Evolutionary conservation across 2,888 invertebrate genomes (phyloP).

Genomic region (Cephus rjabovi): DNA sequence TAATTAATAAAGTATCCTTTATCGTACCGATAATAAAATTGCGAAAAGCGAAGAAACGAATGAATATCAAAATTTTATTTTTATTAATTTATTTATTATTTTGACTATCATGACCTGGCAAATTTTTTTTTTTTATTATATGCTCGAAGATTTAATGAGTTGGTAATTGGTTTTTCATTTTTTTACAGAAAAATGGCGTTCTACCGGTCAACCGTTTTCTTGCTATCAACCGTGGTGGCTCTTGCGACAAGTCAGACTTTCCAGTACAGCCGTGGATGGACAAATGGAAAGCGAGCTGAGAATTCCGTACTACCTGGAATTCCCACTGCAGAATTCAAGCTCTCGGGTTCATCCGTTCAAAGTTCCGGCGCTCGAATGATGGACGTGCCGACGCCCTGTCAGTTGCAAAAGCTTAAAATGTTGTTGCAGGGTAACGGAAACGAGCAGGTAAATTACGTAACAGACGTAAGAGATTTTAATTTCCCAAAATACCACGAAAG

Average conservation of each 20-base stretch:
- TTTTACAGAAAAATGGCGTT: conserved; percentile 18
- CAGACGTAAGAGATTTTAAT: neutral
- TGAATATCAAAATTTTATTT: neutral
- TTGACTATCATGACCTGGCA: neutral
- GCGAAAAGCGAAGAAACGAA: neutral
- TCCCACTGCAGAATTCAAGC: conserved; percentile 18
- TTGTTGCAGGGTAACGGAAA: conserved; percentile 69
- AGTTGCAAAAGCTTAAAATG: conserved; percentile 69
- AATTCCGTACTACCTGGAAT: conserved; percentile 33
- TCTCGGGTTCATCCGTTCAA: neutral
- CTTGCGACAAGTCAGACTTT: conserved; percentile 76
- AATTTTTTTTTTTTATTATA: conserved; percentile 8
- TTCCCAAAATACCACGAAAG: neutral
- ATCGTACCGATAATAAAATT: neutral
- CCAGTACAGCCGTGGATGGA: conserved; percentile 84
- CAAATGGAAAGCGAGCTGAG: conserved; percentile 75
- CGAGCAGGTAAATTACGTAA: conserved; percentile 62
- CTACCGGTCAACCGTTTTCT: conserved; percentile 45
- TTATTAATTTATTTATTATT: neutral
- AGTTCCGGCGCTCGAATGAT: conserved; percentile 17
- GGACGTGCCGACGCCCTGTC: conserved; percentile 67
- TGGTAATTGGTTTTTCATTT: neutral
- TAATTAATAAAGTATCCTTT: neutral
- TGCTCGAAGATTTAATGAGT: neutral
- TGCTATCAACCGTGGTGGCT: conserved; percentile 65